Evolutionary conservation across 2,888 invertebrate genomes (phyloP), one percentile per base, ranked within the genome.

Genomic region (Heteropelma amictum): DNA sequence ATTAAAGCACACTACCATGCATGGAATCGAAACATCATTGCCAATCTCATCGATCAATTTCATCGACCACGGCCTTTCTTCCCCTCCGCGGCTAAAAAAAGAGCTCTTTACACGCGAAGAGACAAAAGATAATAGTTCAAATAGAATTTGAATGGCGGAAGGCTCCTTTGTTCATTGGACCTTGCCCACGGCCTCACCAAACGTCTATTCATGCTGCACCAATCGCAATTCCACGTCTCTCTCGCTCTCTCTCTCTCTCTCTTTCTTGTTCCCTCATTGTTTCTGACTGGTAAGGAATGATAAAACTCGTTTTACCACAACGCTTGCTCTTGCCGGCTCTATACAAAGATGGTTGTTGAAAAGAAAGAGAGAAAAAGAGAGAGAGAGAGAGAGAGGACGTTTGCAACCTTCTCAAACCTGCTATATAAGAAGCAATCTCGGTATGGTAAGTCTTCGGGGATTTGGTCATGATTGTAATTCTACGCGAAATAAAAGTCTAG

Each of bases 301-400:
- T 75, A 77, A 72, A 78, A 78, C 78, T 77, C 71, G 77, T 78
- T 78, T 75, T 72, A 77, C 77, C 67, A 54, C 77, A 63, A 68
- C 47, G 58, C 70, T 61, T 61, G 63, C 26, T 45, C 63, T 38
- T 35, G 54, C 51, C 56, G 67, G 71, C 77, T 72, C 69, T 65
- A 10, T 68, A 74, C 76, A 74, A 74, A 76, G 69, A 63, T 61
- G 63, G 49, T 23, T 72, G 47, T 33, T 8, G 45, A 54, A 10
- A 54, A 54, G 38, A 53, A 14, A 54, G 19, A 72, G 54, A 69
- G 61, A 60, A 35, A 65, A 42, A 23, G 51, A 47, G n/a, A n/a
- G n/a, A n/a, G n/a, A n/a, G n/a, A n/a, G n/a, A n/a, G n/a, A n/a
- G n/a, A n/a, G n/a, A n/a, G n/a, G n/a, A n/a, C n/a, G n/a, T 63